These are phyloP conservation scores for Danaus plexippus DNA, from an alignment of 1,140 invertebrate species.

Conservation along the genomic window DNA sequence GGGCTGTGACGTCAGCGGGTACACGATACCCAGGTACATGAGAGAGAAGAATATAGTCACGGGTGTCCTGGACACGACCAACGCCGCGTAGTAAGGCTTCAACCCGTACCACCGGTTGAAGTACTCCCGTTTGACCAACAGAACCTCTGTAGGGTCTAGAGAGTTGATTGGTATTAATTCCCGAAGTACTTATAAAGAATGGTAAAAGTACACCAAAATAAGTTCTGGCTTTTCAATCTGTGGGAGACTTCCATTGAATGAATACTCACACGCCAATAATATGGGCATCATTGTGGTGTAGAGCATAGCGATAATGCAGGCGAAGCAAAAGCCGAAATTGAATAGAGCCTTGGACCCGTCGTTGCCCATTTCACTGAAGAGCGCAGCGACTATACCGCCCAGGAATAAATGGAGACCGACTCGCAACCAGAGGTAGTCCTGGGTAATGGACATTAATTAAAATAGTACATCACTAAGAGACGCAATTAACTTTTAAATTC, in stretches of 20 bases:
- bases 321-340: constrained; percentile 87
- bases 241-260: no score
- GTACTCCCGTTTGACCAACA: constrained; percentile 89
- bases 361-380: constrained; percentile 81
- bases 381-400: constrained; percentile 77
- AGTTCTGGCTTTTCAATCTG: no score
- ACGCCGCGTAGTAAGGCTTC: constrained; percentile 90
- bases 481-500: no score
- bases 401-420: constrained; percentile 78
- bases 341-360: constrained; percentile 85
- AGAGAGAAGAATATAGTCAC: constrained; percentile 80
- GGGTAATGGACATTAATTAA: constrained; percentile 11
- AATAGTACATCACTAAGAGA: no score
- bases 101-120: constrained; percentile 95
- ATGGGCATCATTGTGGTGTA: constrained; percentile 87
- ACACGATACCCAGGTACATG: constrained; percentile 86
- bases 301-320: constrained; percentile 81
- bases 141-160: constrained; percentile 91
- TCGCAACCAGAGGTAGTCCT: constrained; percentile 81
- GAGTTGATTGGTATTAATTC: constrained; percentile 24
- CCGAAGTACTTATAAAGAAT: no score
- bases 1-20: constrained; percentile 89
- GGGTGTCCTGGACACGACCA: constrained; percentile 82
- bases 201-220: no score
- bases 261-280: constrained; percentile 80